These are phyloP conservation scores for Alligator sinensis DNA, from an alignment of 2,113 vertebrate species.

Conservation along the genomic window DNA sequence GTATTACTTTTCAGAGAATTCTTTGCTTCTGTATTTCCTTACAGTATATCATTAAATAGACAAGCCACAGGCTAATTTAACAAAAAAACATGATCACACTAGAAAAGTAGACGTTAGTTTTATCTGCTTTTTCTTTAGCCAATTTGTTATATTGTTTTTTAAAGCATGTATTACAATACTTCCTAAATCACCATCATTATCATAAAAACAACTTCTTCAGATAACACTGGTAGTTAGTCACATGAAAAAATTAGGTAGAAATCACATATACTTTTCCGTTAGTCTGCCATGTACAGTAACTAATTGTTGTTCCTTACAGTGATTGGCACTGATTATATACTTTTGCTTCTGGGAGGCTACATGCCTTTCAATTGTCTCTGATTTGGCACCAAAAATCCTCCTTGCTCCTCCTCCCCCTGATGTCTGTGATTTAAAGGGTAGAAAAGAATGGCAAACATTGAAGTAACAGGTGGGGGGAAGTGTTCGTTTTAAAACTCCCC, in stretches of 20 bases:
- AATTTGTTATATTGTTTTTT: not conserved
- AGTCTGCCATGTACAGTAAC: not conserved
- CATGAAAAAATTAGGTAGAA: not conserved
- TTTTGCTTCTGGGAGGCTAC: not conserved
- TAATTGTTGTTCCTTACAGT: conserved; percentile 6
- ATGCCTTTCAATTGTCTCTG: not conserved
- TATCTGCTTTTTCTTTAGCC: not conserved
- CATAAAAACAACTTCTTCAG: not conserved
- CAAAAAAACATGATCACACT: not conserved
- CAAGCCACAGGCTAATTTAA: not conserved
- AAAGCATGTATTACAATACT: not conserved
- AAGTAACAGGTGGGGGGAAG: not conserved
- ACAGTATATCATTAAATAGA: not conserved
- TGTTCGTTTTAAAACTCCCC: not conserved
- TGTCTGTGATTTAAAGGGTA: not conserved
- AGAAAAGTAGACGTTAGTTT: not conserved
- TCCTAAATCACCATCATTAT: not conserved
- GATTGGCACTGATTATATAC: not conserved
- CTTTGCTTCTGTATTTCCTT: not conserved
- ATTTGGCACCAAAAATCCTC: not conserved
- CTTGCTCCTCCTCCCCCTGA: not conserved
- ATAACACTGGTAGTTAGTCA: not conserved
- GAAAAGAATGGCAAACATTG: not conserved
- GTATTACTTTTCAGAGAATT: not conserved
- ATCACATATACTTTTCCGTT: not conserved